Evolutionary conservation across 2,888 invertebrate genomes (phyloP), one percentile per base, ranked within the genome.

Genomic region (Lasioglossum pauxillum): DNA sequence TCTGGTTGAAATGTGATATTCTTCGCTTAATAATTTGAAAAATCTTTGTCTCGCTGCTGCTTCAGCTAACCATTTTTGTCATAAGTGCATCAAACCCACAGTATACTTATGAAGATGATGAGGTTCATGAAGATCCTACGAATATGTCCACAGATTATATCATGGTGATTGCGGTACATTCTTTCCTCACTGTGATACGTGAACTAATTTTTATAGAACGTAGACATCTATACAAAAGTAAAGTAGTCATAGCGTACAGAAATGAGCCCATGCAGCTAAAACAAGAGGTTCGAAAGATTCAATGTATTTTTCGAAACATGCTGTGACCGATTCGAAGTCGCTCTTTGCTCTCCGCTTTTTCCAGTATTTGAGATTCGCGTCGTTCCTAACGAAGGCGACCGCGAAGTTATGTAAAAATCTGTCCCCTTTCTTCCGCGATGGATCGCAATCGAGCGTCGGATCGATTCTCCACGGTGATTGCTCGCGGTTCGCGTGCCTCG

Each of bases 401-500:
- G 14, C 16, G 38, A 38, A 14, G 69, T 84, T 83, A 74, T 77
- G 67, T n/a, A 79, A 85, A 76, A 69, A 75, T 84, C 57, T 46
- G 57, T 49, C n/a, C 64, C 72, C 23, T 75, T 49, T 14, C 60
- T 75, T 77, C 80, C 67, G 64, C 84, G 77, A 77, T 84, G 83
- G 81, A 80, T 84, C 64, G 75, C 77, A 75, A 85, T 85, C 72
- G 60, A 83, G 77, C 49, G 78, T 67, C 46, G 80, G 73, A 85
- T 86, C 80, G 86, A 88, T 90, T 88, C 84, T 83, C 80, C 76
- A 82, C 91, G 92, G 91, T 85, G 88, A 87, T 89, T 91, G 91
- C 84, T 72, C 90, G 64, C 75, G 53, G 67, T 78, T 86, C 80
- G 88, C 91, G 86, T 89, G 90, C 77, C 82, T 41, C 38, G 27